A percentile compares a stretch with the other conserved stretches of the same genome.
These are phyloP conservation scores for Barypeithes pellucidus DNA, from an alignment of 2,888 invertebrate genomes.

Conservation along the genomic window DNA sequence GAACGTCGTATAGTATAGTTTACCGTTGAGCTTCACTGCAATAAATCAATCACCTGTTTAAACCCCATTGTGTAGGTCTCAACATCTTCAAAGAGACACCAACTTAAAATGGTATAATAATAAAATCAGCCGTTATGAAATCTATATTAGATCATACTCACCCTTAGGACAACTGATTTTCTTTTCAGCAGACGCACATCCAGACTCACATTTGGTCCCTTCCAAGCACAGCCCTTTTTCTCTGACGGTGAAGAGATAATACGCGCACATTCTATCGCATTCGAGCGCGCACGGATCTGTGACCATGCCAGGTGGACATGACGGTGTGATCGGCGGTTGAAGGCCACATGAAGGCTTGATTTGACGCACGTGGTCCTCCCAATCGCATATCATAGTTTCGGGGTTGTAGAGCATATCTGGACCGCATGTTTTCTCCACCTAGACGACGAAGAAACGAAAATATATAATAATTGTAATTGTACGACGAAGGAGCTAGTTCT, in stretches of 20 bases:
- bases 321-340: not conserved
- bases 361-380: constrained; percentile 71
- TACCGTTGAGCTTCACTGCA: not conserved
- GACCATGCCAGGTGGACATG: constrained; percentile 71
- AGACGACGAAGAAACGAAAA: not conserved
- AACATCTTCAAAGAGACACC: constrained; percentile 4
- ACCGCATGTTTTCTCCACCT: constrained; percentile 79
- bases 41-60: too few species aligned
- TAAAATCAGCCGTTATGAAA: too few species aligned
- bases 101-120: too few species aligned
- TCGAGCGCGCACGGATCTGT: constrained; percentile 81
- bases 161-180: constrained; percentile 71
- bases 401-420: constrained; percentile 80
- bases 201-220: constrained; percentile 68
- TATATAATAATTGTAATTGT: too few species aligned
- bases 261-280: constrained; percentile 82
- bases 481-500: too few species aligned
- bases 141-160: too few species aligned
- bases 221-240: constrained; percentile 69
- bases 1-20: too few species aligned
- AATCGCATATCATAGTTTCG: constrained; percentile 72
- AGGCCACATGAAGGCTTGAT: constrained; percentile 76
- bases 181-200: constrained; percentile 63
- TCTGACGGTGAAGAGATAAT: constrained; percentile 73
- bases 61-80: too few species aligned